Evolutionary conservation across 2,797 vertebrate genomes (phyloP).

Genomic region (Sebastes cheni): DNA sequence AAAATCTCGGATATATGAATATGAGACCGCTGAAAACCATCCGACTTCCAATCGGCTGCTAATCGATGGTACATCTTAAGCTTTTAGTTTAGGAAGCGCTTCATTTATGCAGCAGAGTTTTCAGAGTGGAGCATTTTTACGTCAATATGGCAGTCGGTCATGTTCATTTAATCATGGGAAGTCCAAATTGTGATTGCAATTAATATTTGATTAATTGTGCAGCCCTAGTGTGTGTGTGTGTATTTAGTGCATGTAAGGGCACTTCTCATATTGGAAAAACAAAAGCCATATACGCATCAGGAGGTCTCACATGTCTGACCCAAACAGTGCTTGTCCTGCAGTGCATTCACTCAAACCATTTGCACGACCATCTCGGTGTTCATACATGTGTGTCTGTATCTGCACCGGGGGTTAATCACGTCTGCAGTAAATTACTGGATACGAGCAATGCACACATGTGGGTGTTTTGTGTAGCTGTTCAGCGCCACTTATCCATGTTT

Average conservation of each 20-base stretch:
- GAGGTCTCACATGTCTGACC: constrained; percentile 30
- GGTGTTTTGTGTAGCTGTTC: constrained; percentile 48
- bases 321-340: constrained; percentile 27
- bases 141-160: neutral
- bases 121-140: neutral
- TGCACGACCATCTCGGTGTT: neutral
- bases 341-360: neutral
- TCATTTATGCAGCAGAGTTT: neutral
- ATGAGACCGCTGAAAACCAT: neutral
- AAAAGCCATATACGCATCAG: neutral
- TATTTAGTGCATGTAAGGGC: neutral
- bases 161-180: neutral
- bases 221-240: neutral
- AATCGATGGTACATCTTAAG: neutral
- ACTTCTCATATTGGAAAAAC: constrained; percentile 15
- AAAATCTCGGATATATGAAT: neutral
- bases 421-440: constrained; percentile 41
- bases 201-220: neutral
- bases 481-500: constrained; percentile 43
- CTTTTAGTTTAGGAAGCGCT: neutral
- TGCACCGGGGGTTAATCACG: neutral
- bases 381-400: constrained; percentile 1
- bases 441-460: constrained; percentile 36
- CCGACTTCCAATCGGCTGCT: neutral
- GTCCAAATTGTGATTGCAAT: neutral